A percentile compares a stretch with the other conserved stretches of the same genome.
Evolutionary conservation across 2,797 vertebrate species (phyloP).

Genomic region (Leptodactylus fallax): DNA sequence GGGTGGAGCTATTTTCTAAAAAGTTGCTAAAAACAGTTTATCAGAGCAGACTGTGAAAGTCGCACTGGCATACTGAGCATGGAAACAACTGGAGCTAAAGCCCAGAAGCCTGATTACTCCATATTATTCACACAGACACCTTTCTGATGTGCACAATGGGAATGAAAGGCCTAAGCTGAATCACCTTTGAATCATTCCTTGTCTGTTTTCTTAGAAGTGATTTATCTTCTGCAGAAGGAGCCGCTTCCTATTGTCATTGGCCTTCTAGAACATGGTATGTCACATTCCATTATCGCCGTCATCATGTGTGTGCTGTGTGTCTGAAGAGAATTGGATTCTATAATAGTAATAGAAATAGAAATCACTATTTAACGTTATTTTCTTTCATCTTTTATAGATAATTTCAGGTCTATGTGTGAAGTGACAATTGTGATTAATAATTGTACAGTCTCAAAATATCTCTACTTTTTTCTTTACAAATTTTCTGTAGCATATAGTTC

Average conservation of each 20-base stretch:
- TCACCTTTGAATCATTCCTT: slow-evolving; percentile 17
- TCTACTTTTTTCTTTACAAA: too few relatives aligned
- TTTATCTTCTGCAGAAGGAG: neutral
- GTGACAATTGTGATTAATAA: too few relatives aligned
- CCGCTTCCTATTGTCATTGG: neutral
- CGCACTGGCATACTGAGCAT: neutral
- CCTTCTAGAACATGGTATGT: neutral
- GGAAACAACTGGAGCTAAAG: neutral
- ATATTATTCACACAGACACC: neutral
- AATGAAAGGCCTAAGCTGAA: neutral
- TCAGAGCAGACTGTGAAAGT: neutral
- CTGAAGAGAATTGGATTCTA: neutral
- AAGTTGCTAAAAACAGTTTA: too few relatives aligned
- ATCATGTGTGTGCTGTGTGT: neutral
- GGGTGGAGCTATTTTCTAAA: too few relatives aligned
- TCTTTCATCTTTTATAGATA: neutral
- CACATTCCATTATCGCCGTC: neutral
- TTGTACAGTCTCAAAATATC: too few relatives aligned
- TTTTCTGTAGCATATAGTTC: too few relatives aligned
- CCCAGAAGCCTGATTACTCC: neutral
- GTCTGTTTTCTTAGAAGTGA: neutral
- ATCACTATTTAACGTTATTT: neutral
- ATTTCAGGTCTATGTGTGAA: too few relatives aligned
- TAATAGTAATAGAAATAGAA: neutral
- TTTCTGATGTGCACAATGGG: neutral